A percentile compares a stretch with the other conserved stretches of the same genome.
phyloP scores from a whole-genome alignment of 2,113 vertebrate species.

The Charina bottae region DNA sequence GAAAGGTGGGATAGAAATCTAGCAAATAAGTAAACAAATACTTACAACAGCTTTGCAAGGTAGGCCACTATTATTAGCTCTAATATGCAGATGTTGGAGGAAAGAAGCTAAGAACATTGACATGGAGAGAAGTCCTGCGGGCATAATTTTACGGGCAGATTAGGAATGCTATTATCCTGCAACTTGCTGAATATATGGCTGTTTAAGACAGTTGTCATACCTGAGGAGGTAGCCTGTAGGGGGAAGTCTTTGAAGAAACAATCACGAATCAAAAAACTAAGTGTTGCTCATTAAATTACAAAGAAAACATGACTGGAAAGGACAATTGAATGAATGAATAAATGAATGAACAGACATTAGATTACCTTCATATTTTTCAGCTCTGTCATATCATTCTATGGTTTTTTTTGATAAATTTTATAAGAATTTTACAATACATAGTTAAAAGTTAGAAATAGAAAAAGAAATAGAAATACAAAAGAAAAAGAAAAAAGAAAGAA shows the following conservation, averaged over 20 bases:
- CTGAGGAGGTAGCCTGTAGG: neutral
- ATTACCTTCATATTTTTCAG: constrained; percentile 58
- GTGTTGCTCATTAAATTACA: constrained; percentile 50
- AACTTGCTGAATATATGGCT: neutral
- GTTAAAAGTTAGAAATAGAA: no score
- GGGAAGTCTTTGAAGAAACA: constrained; percentile 50
- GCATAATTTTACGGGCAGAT: accelerated
- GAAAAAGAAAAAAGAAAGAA: no score
- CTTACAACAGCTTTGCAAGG: neutral
- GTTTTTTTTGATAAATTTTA: no score
- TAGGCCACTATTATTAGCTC: neutral
- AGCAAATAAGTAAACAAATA: neutral
- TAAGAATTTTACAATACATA: no score
- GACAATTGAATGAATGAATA: constrained; percentile 62
- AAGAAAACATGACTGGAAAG: constrained; percentile 70
- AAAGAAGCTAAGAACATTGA: neutral
- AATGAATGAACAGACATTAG: constrained; percentile 70
- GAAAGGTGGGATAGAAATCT: neutral
- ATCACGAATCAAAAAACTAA: constrained; percentile 45
- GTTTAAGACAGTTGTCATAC: constrained; percentile 44
- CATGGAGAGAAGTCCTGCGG: neutral
- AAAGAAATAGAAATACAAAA: no score
- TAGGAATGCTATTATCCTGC: neutral
- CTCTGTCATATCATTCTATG: constrained; percentile 43
- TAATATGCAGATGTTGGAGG: neutral